Conservation (phyloP, 2,113 vertebrate genomes). For the Ardeotis arabs region DNA sequence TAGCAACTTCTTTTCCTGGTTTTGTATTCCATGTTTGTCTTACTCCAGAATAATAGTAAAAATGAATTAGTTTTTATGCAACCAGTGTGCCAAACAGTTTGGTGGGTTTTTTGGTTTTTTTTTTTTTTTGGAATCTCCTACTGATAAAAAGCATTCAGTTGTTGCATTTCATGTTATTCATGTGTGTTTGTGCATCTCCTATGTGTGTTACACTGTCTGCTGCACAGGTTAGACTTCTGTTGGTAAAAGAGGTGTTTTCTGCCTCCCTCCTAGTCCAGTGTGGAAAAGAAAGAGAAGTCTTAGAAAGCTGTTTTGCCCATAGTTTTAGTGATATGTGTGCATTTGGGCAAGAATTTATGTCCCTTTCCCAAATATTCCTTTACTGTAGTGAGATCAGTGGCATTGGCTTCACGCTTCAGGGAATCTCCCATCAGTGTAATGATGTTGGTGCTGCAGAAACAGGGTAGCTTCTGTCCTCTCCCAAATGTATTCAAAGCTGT, state of each 20-base stretch:
- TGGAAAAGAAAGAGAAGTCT: background rate
- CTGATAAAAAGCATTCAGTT: background rate
- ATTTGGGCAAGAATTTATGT: background rate
- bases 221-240: background rate
- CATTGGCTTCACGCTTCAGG: fast-evolving
- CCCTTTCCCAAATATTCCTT: background rate
- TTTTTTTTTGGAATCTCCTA: background rate
- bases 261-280: background rate
- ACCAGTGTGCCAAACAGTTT: background rate
- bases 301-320: background rate
- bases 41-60: background rate
- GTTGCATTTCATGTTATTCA: background rate
- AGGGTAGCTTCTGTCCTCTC: background rate
- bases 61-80: background rate
- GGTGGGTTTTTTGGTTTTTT: no score
- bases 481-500: background rate
- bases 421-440: background rate
- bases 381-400: background rate
- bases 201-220: background rate
- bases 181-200: background rate
- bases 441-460: background rate
- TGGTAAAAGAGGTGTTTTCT: background rate
- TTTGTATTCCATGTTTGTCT: background rate
- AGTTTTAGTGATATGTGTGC: background rate
- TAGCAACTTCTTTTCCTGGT: background rate